Evolutionary conservation across 2,888 invertebrate species (phyloP), one percentile per base, ranked within the genome.

Genomic region (Cheilosia scutellata): DNA sequence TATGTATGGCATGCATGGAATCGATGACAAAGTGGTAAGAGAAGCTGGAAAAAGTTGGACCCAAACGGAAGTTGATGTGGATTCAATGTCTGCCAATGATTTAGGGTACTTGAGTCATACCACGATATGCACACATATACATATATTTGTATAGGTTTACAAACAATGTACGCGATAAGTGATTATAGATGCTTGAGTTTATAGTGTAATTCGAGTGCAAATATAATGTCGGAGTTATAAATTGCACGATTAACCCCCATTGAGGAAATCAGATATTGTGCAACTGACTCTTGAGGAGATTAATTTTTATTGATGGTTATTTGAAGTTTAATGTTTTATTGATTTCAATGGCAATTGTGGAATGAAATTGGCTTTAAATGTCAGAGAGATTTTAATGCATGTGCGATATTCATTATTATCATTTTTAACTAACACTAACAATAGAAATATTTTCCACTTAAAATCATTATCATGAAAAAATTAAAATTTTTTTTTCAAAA

Each of bases 41-140:
- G 13, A 4, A 51, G 25, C 6, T 2, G 11, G 13, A 13, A 11
- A 5, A 27, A 27, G 27, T 27, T 51, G 25, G 11, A 25, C 49
- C 11, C 7, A 25, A 16, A 49, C 20, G 49, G 25, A 49, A 20
- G 51, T 27, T 51, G 16, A 7, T 47, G 47, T 11, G 42, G 42
- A 11, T 11, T 53, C 29, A n/a, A 51, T 60, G 42, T 51, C 72
- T 79, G 79, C 25, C 16, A 74, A 40, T 79, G 72, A 79, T 79
- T 72, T 60, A 79, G 72, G 57, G 58, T 37, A 74, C 79, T 79
- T 51, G 66, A 66, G 66, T 53, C 60, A 51, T n/a, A 9, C n/a
- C n/a, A n/a, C n/a, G 47, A 57, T 58, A 58, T 70, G 57, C 33
- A 29, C 27, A 13, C n/a, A 13, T n/a, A n/a, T 47, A 33, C 27